Base-by-base conservation (phyloP, 2,888 invertebrate genomes). In the Lepeophtheirus nordmannii region DNA sequence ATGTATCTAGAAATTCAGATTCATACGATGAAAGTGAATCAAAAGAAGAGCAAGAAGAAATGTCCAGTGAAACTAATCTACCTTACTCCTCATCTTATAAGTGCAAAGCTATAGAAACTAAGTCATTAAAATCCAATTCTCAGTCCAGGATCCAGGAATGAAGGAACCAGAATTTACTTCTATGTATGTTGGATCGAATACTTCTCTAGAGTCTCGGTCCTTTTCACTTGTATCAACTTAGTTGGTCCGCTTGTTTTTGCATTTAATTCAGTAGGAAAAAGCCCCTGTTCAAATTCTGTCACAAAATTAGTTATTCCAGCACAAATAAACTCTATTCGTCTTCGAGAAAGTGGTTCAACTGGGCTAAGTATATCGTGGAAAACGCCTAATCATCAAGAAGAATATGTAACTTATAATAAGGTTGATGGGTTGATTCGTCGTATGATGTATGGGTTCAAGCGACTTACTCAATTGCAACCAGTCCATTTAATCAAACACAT, bases 371-470 rank as follows among this genome's bases (percentile, higher is more conserved):
- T 91, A 61, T 78, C 78, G 70, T 91, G 92, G 92, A 81, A 82
- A 39, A 81, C 82, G 71, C 87, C 90, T 9, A 78, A 81, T 65
- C 76, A 78, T 69, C 85, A 90, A 75, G 92, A 91, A 62, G 82
- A 86, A 39, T 81, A 82, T 30, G 84, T 91, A 71, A 78, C 81
- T 67, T 80, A 83, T 70, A 91, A 91, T 76, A 83, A 84, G 70
- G 82, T 91, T 69, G 85, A 68, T 69, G 61, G 64, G 70, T 92
- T 1, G 87, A 89, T 75, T 87, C 88, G 8, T 78, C 79, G 60
- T 90, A 90, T 78, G 80, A 76, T 76, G 83, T 92, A 71, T 85
- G 89, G 70, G 83, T 93, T 65, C 88, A 89, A 74, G 93, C 92
- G 67, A 82, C 87, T 65, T 93, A 88, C 76, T 82, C 81, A 68